Percentiles rank a stretch among this genome's conserved stretches.
Evolutionary conservation across 2,797 vertebrate genomes (phyloP).

Genomic region (Anguilla pacifica): DNA sequence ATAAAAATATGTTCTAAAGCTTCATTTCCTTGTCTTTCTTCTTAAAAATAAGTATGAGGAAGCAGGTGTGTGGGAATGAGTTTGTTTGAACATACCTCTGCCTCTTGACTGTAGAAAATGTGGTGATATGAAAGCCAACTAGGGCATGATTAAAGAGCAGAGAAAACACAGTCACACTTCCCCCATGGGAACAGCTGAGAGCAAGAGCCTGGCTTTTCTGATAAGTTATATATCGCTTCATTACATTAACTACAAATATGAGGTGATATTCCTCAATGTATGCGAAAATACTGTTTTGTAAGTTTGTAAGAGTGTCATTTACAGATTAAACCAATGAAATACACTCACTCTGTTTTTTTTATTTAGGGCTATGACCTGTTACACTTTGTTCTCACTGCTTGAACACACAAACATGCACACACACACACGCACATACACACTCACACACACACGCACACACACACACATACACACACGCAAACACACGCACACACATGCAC

Average conservation of each 20-base stretch:
- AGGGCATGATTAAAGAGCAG: neutral
- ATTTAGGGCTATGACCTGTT: neutral
- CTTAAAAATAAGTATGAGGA: neutral
- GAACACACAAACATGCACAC: neutral
- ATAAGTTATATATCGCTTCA: neutral
- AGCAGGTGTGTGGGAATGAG: neutral
- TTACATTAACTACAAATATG: neutral
- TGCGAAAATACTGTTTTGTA: neutral
- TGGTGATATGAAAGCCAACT: neutral
- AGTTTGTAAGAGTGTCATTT: too few species aligned
- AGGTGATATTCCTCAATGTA: neutral
- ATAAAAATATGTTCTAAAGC: neutral
- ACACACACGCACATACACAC: constrained; percentile 1
- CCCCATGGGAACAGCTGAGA: neutral
- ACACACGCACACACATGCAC: neutral
- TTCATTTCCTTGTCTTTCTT: neutral
- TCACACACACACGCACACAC: neutral
- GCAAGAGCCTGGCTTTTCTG: neutral
- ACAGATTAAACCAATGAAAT: neutral
- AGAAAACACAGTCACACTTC: neutral
- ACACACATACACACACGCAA: neutral
- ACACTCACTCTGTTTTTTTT: neutral
- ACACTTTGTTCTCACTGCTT: constrained; percentile 9
- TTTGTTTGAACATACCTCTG: neutral
- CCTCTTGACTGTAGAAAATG: neutral